Percentiles rank a stretch among this genome's conserved stretches.
These are phyloP conservation scores for Trichopoda pennipes DNA, from an alignment of 2,888 invertebrate species.

Conservation along the genomic window DNA sequence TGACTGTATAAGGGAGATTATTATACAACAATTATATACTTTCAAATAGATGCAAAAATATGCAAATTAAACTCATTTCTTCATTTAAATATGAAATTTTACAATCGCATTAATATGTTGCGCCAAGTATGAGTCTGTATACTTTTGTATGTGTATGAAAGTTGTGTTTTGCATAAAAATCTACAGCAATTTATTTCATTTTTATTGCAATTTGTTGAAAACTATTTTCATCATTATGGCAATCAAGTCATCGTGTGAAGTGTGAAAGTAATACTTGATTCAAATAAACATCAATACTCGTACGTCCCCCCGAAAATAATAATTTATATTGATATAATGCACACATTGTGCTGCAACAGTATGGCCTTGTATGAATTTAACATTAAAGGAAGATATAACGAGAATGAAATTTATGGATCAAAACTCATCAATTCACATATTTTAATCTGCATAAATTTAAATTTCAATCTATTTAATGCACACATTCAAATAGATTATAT, in stretches of 20 bases:
- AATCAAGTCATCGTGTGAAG: neutral
- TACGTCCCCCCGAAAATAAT: neutral
- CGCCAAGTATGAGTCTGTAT: neutral
- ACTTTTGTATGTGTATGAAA: neutral
- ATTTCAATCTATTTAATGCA: slow-evolving; percentile 43
- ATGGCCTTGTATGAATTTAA: slow-evolving; percentile 15
- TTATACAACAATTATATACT: neutral
- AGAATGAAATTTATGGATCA: slow-evolving; percentile 9
- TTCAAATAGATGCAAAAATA: too few species aligned
- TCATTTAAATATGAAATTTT: slow-evolving; percentile 37
- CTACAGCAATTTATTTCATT: slow-evolving; percentile 3
- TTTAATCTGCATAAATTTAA: slow-evolving; percentile 55
- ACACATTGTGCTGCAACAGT: neutral
- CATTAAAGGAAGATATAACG: slow-evolving; percentile 14
- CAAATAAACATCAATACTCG: slow-evolving; percentile 40
- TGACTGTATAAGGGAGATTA: neutral
- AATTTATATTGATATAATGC: neutral
- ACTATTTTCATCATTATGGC: neutral
- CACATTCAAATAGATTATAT: neutral
- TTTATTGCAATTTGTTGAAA: slow-evolving; percentile 37
- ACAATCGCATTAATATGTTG: neutral
- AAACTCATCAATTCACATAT: slow-evolving; percentile 45
- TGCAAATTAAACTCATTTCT: slow-evolving; percentile 15
- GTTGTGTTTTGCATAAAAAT: neutral
- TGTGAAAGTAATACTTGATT: slow-evolving; percentile 27